Conservation (phyloP, 2,888 invertebrate species). For the Dynastes hyllus region DNA sequence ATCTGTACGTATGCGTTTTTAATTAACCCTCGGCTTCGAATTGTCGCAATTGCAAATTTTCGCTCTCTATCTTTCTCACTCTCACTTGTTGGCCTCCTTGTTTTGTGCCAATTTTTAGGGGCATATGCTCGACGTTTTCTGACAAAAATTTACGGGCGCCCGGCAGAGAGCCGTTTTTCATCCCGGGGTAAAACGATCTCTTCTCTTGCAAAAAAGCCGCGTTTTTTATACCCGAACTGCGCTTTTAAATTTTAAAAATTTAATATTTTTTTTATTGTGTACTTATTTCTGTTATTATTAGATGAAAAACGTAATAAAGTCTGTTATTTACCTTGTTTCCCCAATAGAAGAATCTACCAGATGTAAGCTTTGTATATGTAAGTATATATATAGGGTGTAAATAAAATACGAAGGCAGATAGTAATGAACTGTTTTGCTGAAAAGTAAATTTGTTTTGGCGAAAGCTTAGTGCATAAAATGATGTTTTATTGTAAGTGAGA, state of each 20-base stretch:
- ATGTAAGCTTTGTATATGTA: too few relatives aligned
- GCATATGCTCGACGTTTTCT: constrained; percentile 13
- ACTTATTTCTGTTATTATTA: not conserved
- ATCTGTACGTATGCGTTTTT: constrained; percentile 68
- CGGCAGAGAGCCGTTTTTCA: constrained; percentile 13
- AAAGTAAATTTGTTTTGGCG: too few relatives aligned
- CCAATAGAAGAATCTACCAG: too few relatives aligned
- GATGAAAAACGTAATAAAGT: not conserved
- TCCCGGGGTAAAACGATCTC: too few relatives aligned
- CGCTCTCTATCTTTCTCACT: not conserved
- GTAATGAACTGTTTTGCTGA: too few relatives aligned
- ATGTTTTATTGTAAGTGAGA: too few relatives aligned
- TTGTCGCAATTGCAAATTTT: constrained; percentile 46
- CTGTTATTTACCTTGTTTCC: not conserved
- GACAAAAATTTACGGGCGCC: constrained; percentile 40
- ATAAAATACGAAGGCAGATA: too few relatives aligned
- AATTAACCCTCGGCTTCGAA: constrained; percentile 62
- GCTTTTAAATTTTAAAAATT: constrained; percentile 1
- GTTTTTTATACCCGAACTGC: not conserved
- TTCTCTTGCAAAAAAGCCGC: too few relatives aligned
- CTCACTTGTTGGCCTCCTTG: not conserved
- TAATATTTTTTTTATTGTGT: not conserved
- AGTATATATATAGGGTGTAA: too few relatives aligned
- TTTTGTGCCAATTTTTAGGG: too few relatives aligned
- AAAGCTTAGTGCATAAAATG: too few relatives aligned